Evolutionary conservation across 2,888 invertebrate genomes (phyloP).

Genomic region (Frankliniella fusca): DNA sequence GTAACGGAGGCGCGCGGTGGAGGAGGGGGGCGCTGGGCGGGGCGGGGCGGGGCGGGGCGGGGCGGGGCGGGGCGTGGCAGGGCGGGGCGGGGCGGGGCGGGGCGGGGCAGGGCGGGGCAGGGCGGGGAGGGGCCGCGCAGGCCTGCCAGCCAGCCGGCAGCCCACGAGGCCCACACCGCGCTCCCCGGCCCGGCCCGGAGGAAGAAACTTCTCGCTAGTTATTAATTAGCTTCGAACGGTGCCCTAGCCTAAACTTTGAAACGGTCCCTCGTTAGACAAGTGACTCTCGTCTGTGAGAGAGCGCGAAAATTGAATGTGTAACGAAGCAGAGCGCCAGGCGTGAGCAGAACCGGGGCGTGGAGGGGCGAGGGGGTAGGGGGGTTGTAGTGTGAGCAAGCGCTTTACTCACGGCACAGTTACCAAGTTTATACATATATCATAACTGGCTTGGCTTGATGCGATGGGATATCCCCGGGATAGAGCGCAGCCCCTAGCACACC

Average conservation of each 20-base stretch:
- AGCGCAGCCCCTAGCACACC: too few relatives aligned
- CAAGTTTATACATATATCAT: constrained; percentile 17
- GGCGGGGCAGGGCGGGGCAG: not conserved
- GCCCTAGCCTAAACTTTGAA: constrained; percentile 14
- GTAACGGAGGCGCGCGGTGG: not conserved
- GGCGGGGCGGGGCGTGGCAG: not conserved
- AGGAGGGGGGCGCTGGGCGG: not conserved
- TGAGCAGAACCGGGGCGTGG: not conserved
- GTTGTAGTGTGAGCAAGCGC: not conserved
- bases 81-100: not conserved
- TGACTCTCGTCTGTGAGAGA: not conserved
- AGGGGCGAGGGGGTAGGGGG: not conserved
- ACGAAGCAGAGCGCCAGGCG: constrained; percentile 5
- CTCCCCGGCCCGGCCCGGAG: not conserved
- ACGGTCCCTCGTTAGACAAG: constrained; percentile 23
- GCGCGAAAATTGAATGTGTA: constrained; percentile 5
- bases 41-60: too few relatives aligned
- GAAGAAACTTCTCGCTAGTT: not conserved
- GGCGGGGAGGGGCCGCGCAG: not conserved
- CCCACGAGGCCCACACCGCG: too few relatives aligned
- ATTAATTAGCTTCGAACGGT: constrained; percentile 26
- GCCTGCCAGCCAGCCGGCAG: not conserved
- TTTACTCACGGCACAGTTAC: constrained; percentile 11
- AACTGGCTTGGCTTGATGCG: not conserved
- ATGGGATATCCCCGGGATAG: too few relatives aligned